A percentile compares a stretch with the other conserved stretches of the same genome.
Conservation (phyloP, 2,888 invertebrate species). For the Tachina fera region DNA sequence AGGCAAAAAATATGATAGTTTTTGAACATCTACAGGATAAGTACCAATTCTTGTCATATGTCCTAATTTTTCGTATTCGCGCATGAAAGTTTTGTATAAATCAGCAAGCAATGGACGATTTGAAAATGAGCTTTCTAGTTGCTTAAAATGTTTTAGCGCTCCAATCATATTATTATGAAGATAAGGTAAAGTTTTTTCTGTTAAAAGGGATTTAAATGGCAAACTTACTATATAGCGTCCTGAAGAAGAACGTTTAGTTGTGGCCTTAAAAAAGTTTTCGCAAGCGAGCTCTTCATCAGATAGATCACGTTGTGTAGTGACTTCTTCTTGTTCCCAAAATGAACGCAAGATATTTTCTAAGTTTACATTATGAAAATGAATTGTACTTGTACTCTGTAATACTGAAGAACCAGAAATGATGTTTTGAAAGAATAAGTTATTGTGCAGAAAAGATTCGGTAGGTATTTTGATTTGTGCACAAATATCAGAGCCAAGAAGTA, state of each 20-base stretch:
- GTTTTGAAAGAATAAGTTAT: slow-evolving; percentile 32
- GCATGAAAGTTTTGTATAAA: neutral
- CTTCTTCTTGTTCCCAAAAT: slow-evolving; percentile 45
- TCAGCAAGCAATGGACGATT: neutral
- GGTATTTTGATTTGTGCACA: slow-evolving; percentile 37
- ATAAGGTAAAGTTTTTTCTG: neutral
- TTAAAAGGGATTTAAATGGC: neutral
- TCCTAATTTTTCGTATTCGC: neutral
- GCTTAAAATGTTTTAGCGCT: neutral
- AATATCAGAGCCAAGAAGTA: slow-evolving; percentile 46
- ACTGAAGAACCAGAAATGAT: neutral
- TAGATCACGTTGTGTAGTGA: neutral
- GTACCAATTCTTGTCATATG: slow-evolving; percentile 16
- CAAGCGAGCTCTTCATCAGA: slow-evolving; percentile 22
- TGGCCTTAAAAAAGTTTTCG: slow-evolving; percentile 26
- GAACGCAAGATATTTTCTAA: neutral
- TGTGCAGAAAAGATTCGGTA: slow-evolving; percentile 2
- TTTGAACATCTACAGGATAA: neutral
- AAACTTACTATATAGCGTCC: neutral
- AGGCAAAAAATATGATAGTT: no score
- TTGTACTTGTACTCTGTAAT: neutral
- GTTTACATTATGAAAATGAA: slow-evolving; percentile 9
- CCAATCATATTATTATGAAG: slow-evolving; percentile 1
- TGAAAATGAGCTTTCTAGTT: neutral
- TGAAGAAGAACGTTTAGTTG: neutral